Evolutionary conservation across 35 echinoderm and acorn worm species (phyloP), one percentile per base, ranked within the genome.

Genomic region (Heliocidaris erythrogramma): DNA sequence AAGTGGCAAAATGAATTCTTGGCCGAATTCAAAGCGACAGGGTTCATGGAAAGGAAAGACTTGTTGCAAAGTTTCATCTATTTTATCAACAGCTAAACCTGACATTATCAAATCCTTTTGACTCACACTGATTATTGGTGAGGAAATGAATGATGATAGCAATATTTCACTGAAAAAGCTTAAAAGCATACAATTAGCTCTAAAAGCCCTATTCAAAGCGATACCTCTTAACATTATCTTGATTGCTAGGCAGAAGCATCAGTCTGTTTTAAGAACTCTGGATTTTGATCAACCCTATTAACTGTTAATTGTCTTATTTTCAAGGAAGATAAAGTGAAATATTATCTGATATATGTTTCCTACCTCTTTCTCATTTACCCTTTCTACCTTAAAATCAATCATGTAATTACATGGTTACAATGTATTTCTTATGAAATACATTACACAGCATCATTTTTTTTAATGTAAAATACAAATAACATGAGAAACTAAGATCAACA

Each of bases 131-230:
- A 78, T 78, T 78, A 78, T 78, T 27, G 17, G 65, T 78, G 65
- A 78, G 65, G 65, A 78, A 78, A 78, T 78, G 65, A 78, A 78
- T 21, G 65, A 78, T 78, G 65, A 78, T 78, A 78, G 14, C 65
- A 78, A 78, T 78, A 78, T 78, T 78, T 78, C 65, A n/a, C 65
- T 78, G n/a, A 18, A 18, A 78, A 78, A 21, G 65, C 65, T 78
- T 78, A 78, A 78, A 78, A 21, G 65, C 65, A 78, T 78, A n/a
- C 65, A 78, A 78, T 78, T 78, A 78, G 21, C 65, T 78, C 27
- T 78, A 4, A 78, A 78, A 78, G 65, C 65, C 65, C 65, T 78
- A 78, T 78, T 78, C 21, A 69, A 78, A 18, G 14, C 21, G n/a
- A 78, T 78, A 27, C 2, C 27, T n/a, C 18, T n/a, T 78, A n/a